Evolutionary conservation across 2,888 invertebrate species (phyloP).

Genomic region (Drosophila monieri): DNA sequence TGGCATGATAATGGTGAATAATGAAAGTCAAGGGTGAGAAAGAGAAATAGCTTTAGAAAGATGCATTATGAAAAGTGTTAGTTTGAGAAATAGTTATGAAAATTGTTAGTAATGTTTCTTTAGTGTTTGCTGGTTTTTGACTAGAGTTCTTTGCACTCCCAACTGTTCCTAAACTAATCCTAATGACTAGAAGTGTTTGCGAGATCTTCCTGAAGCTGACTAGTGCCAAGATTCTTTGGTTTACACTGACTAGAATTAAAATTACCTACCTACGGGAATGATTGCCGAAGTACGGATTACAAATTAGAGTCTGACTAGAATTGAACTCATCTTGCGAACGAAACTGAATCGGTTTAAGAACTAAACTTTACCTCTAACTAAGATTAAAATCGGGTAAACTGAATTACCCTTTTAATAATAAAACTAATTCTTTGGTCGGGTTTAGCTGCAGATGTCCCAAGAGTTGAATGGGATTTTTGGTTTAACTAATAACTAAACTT

Average conservation of each 20-base stretch:
- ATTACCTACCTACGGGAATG: constrained; percentile 63
- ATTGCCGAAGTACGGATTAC: constrained; percentile 50
- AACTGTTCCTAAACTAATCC: constrained; percentile 13
- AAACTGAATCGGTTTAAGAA: constrained; percentile 41
- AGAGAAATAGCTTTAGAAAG: constrained; percentile 1
- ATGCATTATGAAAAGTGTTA: constrained; percentile 5
- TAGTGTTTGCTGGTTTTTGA: constrained; percentile 3
- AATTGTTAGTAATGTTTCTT: neutral
- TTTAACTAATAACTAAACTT: constrained; percentile 64
- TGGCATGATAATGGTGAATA: neutral
- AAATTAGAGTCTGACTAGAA: constrained; percentile 59
- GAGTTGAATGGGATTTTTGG: neutral
- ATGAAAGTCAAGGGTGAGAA: constrained; percentile 1
- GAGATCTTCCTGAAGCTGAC: constrained; percentile 77
- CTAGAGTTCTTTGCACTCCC: constrained; percentile 30
- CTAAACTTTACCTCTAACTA: constrained; percentile 47
- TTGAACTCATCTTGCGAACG: constrained; percentile 51
- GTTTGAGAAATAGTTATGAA: neutral
- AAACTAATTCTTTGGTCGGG: constrained; percentile 76
- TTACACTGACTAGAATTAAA: constrained; percentile 53
- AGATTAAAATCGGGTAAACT: constrained; percentile 28
- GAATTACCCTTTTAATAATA: constrained; percentile 30
- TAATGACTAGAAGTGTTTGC: constrained; percentile 36
- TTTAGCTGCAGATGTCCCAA: constrained; percentile 72
- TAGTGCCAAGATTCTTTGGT: constrained; percentile 46